Percentiles rank a stretch among this genome's conserved stretches.
Conservation (phyloP, 1,140 invertebrate species). For the Conus ventricosus region DNA sequence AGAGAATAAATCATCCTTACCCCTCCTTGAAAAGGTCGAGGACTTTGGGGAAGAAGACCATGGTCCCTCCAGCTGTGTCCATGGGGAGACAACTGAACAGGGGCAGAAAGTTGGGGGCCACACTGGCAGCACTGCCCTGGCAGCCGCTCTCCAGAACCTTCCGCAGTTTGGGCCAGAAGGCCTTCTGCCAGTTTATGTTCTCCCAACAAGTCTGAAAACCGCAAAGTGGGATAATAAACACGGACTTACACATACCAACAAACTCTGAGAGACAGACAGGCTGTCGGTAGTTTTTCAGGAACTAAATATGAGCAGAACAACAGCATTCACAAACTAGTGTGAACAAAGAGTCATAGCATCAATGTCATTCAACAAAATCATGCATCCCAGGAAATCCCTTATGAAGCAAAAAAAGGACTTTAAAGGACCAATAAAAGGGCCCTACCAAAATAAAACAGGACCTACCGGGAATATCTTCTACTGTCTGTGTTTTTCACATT, state of each 20-base stretch:
- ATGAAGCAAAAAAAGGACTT: no score
- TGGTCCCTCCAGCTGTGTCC: slow-evolving; percentile 75
- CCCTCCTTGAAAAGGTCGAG: slow-evolving; percentile 82
- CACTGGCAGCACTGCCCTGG: slow-evolving; percentile 81
- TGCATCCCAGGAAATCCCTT: no score
- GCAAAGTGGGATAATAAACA: not conserved
- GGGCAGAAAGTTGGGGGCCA: slow-evolving; percentile 85
- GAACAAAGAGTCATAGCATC: no score
- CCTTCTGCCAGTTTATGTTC: slow-evolving; percentile 82
- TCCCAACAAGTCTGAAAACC: slow-evolving; percentile 81
- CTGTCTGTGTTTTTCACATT: no score
- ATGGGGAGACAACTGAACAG: slow-evolving; percentile 83
- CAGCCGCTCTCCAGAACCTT: slow-evolving; percentile 82
- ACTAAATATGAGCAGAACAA: no score
- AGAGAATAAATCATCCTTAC: slow-evolving; percentile 68
- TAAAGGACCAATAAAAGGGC: no score
- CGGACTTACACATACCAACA: not conserved
- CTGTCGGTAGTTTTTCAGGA: not conserved
- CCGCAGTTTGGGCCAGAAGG: slow-evolving; percentile 83
- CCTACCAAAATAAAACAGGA: no score
- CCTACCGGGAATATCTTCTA: no score
- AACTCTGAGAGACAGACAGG: not conserved
- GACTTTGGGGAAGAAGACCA: slow-evolving; percentile 81
- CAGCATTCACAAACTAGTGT: no score
- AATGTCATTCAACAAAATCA: no score